Conservation (phyloP, 1,140 invertebrate species). For the Anastrepha ludens region DNA sequence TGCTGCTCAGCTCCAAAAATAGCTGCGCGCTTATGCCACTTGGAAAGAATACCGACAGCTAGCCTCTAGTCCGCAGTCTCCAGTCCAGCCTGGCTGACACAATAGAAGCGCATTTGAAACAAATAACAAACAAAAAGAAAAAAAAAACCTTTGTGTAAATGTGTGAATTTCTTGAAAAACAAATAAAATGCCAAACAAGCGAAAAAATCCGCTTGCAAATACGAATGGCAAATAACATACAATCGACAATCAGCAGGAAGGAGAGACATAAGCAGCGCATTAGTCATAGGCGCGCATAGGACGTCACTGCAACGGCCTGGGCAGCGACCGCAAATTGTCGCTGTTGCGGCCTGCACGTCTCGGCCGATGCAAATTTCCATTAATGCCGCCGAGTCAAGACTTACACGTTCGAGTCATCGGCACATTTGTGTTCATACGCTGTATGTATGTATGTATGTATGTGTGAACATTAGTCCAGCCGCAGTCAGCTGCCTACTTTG, state of each 20-base stretch:
- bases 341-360: neutral
- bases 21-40: neutral
- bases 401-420: neutral
- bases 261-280: neutral
- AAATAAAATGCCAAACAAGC: neutral
- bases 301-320: neutral
- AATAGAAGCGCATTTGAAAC: too few species aligned
- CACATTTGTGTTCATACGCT: neutral
- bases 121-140: too few species aligned
- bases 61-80: too few species aligned
- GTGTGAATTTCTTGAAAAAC: conserved; percentile 24
- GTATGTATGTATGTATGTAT: neutral
- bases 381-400: neutral
- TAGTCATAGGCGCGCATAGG: conserved; percentile 2
- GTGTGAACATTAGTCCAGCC: neutral
- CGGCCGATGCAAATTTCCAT: conserved; percentile 20
- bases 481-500: conserved; percentile 17
- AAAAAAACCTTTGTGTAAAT: conserved; percentile 1
- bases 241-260: neutral
- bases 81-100: too few species aligned
- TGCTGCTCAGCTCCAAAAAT: neutral
- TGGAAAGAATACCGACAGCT: neutral
- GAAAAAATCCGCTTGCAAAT: neutral
- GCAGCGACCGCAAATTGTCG: conserved; percentile 5
- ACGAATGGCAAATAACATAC: neutral